Conservation (phyloP, 2,113 vertebrate species). For the Lasiurus borealis region DNA sequence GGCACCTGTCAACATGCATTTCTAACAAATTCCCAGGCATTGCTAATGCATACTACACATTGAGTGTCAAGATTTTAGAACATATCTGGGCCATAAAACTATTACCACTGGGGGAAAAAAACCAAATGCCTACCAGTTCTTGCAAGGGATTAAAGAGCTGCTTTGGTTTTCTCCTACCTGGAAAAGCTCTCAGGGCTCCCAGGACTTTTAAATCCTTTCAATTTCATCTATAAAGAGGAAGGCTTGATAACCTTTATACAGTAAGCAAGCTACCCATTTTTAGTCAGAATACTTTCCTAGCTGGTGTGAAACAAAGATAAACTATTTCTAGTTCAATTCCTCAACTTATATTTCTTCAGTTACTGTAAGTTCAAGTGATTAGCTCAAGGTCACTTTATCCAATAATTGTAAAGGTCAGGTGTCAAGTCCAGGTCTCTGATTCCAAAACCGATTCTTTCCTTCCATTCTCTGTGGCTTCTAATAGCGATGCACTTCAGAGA, state of each 20-base stretch:
- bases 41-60: not conserved
- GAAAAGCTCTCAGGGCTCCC: not conserved
- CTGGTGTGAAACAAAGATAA: not conserved
- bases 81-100: not conserved
- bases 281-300: constrained; percentile 15
- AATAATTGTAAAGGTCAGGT: constrained; percentile 58
- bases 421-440: constrained; percentile 55
- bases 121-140: not conserved
- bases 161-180: not conserved
- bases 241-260: constrained; percentile 46
- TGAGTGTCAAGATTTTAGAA: not conserved
- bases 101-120: not conserved
- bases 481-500: not conserved
- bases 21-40: not conserved
- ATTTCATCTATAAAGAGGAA: constrained; percentile 34
- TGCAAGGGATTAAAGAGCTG: not conserved
- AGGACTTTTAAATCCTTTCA: not conserved
- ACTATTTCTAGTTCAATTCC: constrained; percentile 30
- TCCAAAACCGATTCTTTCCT: not conserved
- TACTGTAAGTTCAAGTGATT: constrained; percentile 13
- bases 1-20: not conserved
- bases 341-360: constrained; percentile 21
- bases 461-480: not conserved
- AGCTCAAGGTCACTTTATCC: constrained; percentile 48
- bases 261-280: not conserved